A percentile compares a stretch with the other conserved stretches of the same genome.
Conservation (phyloP, 2,797 vertebrate genomes). For the Lophotriccus pileatus region DNA sequence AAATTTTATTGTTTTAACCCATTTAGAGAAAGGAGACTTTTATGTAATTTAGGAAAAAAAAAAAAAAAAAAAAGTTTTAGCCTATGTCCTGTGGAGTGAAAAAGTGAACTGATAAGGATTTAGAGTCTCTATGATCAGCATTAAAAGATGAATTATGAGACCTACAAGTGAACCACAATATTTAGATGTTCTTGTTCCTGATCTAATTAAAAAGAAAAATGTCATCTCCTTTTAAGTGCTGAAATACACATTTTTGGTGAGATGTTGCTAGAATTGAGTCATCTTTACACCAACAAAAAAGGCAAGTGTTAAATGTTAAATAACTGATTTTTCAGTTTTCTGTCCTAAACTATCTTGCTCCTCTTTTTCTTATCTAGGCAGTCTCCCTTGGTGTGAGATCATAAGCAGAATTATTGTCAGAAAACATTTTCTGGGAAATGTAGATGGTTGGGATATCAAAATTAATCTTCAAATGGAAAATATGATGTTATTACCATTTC, state of each 20-base stretch:
- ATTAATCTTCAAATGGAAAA: slow-evolving; percentile 41
- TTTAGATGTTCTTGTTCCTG: not conserved
- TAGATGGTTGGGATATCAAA: slow-evolving; percentile 10
- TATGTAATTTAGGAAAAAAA: not conserved
- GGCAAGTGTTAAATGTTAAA: not conserved
- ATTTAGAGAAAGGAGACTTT: not conserved
- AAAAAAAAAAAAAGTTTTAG: not conserved
- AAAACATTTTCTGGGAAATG: slow-evolving; percentile 17
- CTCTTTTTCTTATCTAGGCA: not conserved
- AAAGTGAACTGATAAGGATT: not conserved
- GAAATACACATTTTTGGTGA: not conserved
- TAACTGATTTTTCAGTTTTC: not conserved
- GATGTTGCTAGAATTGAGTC: not conserved
- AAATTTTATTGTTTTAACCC: not conserved
- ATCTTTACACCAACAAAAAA: not conserved
- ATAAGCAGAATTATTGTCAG: slow-evolving; percentile 14
- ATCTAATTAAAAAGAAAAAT: not conserved
- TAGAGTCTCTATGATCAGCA: not conserved
- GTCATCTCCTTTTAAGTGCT: not conserved
- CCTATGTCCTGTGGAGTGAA: not conserved
- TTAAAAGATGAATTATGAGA: not conserved
- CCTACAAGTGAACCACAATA: not conserved
- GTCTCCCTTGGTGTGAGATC: not conserved
- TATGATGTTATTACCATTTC: not conserved
- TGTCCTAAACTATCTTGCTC: not conserved